Base-by-base conservation (phyloP, 2,797 vertebrate species). In the Lindbergichthys nudifrons region DNA sequence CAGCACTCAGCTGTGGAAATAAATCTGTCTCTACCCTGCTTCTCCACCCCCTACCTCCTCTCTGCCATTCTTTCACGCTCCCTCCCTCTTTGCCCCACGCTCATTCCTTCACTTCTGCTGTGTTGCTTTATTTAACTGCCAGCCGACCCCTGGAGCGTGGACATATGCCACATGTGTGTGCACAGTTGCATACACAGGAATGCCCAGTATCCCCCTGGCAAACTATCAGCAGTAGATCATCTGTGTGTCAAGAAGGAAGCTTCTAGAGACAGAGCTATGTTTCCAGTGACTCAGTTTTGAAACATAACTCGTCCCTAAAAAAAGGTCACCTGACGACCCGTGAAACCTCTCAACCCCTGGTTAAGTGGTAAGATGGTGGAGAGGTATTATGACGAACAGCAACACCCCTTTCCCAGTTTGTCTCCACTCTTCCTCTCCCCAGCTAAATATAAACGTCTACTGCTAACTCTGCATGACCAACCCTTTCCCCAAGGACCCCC, bases 1-100 rank as follows among this genome's bases (percentile, higher is more conserved):
- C 57, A 69, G 76, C 62, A 58, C 81, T 92, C 94, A 94, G 92
- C 94, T 94, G 92, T 93, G 92, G 87, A 92, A 88, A 94, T 94
- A 93, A 93, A 93, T 92, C 92, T 88, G 83, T 78, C 83, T 64
- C 62, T 32, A 78, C 51, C 60, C 53, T 43, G n/a, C 65, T 41
- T 58, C 65, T 45, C 82, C 12, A 21, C 75, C 83, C 85, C 73
- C 82, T 63, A 88, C 84, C 73, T 77, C 86, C 51, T 70, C 69
- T 64, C 77, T 80, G 64, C 77, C 83, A 86, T 85, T 82, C 84
- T 75, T 81, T 68, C 64, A n/a, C 79, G 41, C 82, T 69, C 87
- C 72, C 88, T 52, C 84, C 69, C 85, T 62, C 57, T 65, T 53
- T 41, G 36, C 59, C 68, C 46, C 82, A 13, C 68, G 12, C 67